Conservation (phyloP, 2,113 vertebrate species). For the Lonchura striata region DNA sequence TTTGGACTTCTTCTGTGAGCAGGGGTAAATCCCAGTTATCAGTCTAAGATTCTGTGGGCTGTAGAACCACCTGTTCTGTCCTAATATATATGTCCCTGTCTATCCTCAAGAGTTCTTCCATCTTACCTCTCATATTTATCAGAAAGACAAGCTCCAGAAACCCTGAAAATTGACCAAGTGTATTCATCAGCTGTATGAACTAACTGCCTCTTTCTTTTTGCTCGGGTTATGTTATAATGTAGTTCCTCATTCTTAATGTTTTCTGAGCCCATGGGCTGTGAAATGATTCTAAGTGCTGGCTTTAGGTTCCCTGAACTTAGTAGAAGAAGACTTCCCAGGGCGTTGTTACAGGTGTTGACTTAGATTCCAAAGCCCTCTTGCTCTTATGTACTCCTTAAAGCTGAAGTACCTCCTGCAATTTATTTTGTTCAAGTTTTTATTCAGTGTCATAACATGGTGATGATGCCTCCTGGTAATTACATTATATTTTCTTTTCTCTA, state of each 20-base stretch:
- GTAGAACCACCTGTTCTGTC: background rate
- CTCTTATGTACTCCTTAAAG: background rate
- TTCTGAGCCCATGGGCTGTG: background rate
- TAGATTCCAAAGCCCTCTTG: background rate
- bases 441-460: background rate
- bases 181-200: background rate
- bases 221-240: background rate
- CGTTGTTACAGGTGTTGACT: background rate
- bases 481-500: conserved; percentile 37
- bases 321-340: background rate
- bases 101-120: background rate
- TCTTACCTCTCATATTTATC: background rate
- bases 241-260: background rate
- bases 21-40: background rate
- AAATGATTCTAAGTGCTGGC: background rate
- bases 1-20: background rate
- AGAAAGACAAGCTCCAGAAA: background rate
- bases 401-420: background rate
- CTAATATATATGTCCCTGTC: background rate
- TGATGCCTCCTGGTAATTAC: background rate
- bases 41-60: background rate
- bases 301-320: background rate
- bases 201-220: background rate
- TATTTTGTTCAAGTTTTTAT: background rate
- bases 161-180: background rate